Evolutionary conservation across 1,140 invertebrate species (phyloP), one percentile per base, ranked within the genome.

Genomic region (Heliconius melpomene): DNA sequence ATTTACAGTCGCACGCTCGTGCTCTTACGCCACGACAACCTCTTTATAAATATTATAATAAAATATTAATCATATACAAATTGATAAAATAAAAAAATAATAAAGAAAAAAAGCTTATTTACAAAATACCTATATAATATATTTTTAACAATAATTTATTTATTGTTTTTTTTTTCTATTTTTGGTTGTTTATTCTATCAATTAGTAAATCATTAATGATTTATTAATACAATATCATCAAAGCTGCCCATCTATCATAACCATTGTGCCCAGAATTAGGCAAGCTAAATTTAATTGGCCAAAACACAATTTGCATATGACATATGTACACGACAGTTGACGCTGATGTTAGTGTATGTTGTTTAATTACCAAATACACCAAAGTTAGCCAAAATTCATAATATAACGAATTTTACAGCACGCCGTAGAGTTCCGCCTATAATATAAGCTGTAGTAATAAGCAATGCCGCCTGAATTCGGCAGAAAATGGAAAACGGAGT

Each of bases 281-380:
- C 74, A 74, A 80, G 71, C 79, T 80, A 57, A 76, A 77, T 80
- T 80, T 80, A 76, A 80, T 80, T 80, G 72, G 72, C 40, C 79
- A 60, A 77, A 80, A 77, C 52, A 60, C 75, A 76, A 75, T 20
- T 60, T 66, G 78, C 74, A 40, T 66, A 38, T 46, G 70, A 38
- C 75, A 74, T 36, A 36, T 36, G 52, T 40, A 13, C 70, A 80
- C 38, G 71, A 32, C 71, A 77, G 57, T 77, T 32, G 38, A 76
- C 75, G 38, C 26, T 29, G 26, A 66, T 66, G 26, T 60, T 76
- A 40, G 3, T 76, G 66, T 18, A 20, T 46, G 38, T 50, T 11
- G 72, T 57, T 46, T 74, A 70, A 79, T 78, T 66, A 79, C n/a
- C 46, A 66, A 75, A 40, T 57, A 40, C 50, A 29, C 29, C 32